These are phyloP conservation scores for Aix galericulata DNA, from an alignment of 2,113 vertebrate genomes.

Conservation along the genomic window DNA sequence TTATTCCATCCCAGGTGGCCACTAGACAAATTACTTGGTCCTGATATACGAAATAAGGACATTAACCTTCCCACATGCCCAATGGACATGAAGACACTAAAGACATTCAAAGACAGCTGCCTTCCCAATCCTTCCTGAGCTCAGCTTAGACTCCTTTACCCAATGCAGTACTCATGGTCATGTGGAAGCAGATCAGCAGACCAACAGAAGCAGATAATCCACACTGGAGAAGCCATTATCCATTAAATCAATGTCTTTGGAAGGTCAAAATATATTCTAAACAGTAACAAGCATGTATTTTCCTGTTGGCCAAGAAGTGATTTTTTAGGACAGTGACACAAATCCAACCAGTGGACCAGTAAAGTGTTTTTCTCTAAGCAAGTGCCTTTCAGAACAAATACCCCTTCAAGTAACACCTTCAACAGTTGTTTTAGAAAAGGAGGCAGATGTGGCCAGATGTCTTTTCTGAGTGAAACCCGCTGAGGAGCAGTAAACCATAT, in stretches of 20 bases:
- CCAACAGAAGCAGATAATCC: not conserved
- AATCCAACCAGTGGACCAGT: not conserved
- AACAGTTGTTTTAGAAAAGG: not conserved
- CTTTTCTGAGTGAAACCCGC: not conserved
- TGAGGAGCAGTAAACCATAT: not conserved
- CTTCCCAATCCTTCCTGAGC: not conserved
- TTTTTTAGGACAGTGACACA: not conserved
- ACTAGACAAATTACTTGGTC: not conserved
- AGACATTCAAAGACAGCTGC: not conserved
- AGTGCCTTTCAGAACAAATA: not conserved
- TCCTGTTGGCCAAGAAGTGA: not conserved
- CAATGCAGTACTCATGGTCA: accelerated
- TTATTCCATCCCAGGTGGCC: not conserved
- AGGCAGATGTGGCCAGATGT: constrained; percentile 10
- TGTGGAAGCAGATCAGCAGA: not conserved
- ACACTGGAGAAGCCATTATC: not conserved
- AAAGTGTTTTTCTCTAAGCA: not conserved
- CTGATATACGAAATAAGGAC: not conserved
- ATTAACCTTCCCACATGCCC: not conserved
- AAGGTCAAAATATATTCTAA: not conserved
- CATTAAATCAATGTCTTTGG: not conserved
- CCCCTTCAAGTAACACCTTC: not conserved
- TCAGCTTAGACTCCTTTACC: not conserved
- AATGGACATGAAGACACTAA: not conserved
- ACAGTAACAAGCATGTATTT: not conserved